Evolutionary conservation across 1,140 invertebrate genomes (phyloP).

Genomic region (Calosoma granatense): DNA sequence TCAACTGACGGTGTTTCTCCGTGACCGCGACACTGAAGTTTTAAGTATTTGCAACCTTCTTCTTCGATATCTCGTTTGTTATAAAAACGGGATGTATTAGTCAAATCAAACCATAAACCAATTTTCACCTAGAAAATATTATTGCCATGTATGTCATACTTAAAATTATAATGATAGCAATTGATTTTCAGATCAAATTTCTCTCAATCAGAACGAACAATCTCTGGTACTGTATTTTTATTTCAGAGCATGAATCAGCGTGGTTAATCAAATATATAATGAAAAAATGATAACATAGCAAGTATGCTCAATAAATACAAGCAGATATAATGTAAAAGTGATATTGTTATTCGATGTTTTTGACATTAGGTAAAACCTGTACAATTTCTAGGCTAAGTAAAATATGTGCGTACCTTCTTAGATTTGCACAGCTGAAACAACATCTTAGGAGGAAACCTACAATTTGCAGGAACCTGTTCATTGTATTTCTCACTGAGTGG

Average conservation of each 20-base stretch:
- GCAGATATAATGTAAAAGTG: background rate
- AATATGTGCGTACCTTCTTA: slow-evolving; percentile 46
- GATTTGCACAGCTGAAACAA: slow-evolving; percentile 61
- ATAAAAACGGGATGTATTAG: slow-evolving; percentile 92
- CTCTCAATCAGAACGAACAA: background rate
- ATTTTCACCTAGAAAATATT: slow-evolving; percentile 73
- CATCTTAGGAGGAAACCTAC: slow-evolving; percentile 77
- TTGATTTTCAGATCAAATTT: slow-evolving; percentile 1
- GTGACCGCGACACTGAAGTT: slow-evolving; percentile 79
- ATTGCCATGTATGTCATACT: too few species aligned
- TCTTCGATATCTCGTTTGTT: slow-evolving; percentile 65
- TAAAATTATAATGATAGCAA: slow-evolving; percentile 12
- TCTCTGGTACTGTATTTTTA: background rate
- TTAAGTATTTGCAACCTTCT: slow-evolving; percentile 68
- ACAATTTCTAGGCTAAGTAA: background rate
- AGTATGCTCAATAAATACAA: background rate
- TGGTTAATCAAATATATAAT: too few species aligned
- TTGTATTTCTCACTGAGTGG: slow-evolving; percentile 71
- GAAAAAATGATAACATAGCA: too few species aligned
- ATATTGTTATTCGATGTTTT: background rate
- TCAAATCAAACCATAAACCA: slow-evolving; percentile 93
- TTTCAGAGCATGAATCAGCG: too few species aligned
- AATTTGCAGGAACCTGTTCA: slow-evolving; percentile 65
- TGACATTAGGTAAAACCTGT: background rate
- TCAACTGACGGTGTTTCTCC: slow-evolving; percentile 66